Conservation (phyloP, 2,797 vertebrate genomes). For the Craterocephalus amniculus region DNA sequence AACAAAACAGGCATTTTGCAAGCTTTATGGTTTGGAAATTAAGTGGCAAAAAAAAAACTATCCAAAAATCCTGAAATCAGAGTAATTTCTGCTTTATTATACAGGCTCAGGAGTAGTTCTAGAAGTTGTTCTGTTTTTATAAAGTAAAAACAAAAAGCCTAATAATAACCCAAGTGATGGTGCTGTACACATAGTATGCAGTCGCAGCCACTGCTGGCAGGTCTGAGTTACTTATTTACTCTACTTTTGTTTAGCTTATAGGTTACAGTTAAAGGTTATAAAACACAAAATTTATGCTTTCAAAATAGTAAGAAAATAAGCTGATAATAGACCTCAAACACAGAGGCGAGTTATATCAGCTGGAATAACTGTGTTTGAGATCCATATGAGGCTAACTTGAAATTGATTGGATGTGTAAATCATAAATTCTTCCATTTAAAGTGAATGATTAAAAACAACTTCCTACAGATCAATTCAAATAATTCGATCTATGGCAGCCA, state of each 20-base stretch:
- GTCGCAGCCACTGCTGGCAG: neutral
- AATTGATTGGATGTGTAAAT: neutral
- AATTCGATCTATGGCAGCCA: too few relatives aligned
- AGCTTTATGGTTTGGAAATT: neutral
- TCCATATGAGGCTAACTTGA: neutral
- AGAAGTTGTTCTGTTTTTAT: neutral
- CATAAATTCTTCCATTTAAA: too few relatives aligned
- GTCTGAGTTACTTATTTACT: neutral
- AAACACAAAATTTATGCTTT: too few relatives aligned
- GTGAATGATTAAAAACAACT: too few relatives aligned
- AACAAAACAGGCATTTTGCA: constrained; percentile 6
- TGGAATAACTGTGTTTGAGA: neutral
- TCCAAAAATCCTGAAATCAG: neutral
- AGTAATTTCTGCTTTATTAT: neutral
- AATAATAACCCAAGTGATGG: neutral
- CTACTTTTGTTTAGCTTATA: neutral
- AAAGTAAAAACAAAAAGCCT: neutral
- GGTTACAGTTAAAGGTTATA: too few relatives aligned
- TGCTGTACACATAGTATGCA: neutral
- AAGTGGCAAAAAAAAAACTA: neutral
- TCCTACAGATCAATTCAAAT: too few relatives aligned
- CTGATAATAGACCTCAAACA: neutral
- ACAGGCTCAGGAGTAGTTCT: neutral
- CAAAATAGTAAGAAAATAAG: too few relatives aligned
- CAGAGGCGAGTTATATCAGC: neutral